Conservation (phyloP, 2,113 vertebrate species). For the Tyrannus savana region DNA sequence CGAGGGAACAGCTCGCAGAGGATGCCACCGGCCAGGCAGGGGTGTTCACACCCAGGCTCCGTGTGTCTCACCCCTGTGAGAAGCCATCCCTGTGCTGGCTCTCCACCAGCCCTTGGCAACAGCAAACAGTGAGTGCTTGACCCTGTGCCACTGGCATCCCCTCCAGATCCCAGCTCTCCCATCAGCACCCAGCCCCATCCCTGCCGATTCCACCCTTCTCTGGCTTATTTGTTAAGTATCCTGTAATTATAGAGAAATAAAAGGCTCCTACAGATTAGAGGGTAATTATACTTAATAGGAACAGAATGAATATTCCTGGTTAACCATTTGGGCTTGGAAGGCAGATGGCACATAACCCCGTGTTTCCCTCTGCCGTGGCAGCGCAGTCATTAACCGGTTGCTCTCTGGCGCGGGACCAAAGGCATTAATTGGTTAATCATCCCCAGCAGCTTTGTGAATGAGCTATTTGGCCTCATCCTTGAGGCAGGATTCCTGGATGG, state of each 20-base stretch:
- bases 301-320: conserved; percentile 76
- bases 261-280: conserved; percentile 67
- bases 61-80: neutral
- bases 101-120: fast-evolving
- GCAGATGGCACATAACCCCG: conserved; percentile 58
- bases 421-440: conserved; percentile 57
- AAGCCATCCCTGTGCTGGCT: neutral
- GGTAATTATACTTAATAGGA: conserved; percentile 79
- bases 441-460: neutral
- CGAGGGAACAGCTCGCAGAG: neutral
- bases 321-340: conserved; percentile 70
- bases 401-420: conserved; percentile 60
- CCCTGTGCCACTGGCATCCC: fast-evolving
- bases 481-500: fast-evolving
- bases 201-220: neutral
- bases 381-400: conserved; percentile 43
- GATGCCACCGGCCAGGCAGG: neutral
- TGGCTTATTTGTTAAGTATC: conserved; percentile 65
- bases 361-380: conserved; percentile 42
- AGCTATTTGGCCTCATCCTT: neutral
- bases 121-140: fast-evolving
- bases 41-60: fast-evolving
- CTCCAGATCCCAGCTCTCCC: neutral
- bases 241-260: conserved; percentile 76
- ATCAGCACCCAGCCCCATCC: neutral